Evolutionary conservation across 2,888 invertebrate genomes (phyloP).

Genomic region (Venusia cambrica): DNA sequence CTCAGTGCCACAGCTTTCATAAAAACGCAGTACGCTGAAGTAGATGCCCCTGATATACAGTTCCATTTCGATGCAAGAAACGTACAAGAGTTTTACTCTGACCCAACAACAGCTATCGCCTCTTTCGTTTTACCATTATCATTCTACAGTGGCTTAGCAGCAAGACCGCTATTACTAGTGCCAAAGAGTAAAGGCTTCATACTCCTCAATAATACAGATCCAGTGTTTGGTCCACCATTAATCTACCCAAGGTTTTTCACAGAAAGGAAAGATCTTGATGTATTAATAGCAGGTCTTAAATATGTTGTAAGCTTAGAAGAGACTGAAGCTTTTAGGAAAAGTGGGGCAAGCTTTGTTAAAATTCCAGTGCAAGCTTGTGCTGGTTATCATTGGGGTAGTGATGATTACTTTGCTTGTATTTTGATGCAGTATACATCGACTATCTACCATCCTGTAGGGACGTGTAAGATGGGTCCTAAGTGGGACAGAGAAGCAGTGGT

Average conservation of each 20-base stretch:
- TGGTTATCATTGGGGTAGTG: constrained; percentile 78
- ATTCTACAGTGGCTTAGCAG: constrained; percentile 83
- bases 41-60: constrained; percentile 84
- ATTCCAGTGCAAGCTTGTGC: constrained; percentile 82
- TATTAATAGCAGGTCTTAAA: constrained; percentile 82
- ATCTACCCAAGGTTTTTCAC: constrained; percentile 87
- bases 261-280: constrained; percentile 82
- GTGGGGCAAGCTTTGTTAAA: constrained; percentile 79
- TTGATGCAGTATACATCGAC: constrained; percentile 84
- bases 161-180: constrained; percentile 82
- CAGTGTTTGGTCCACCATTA: constrained; percentile 85
- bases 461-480: constrained; percentile 86
- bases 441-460: constrained; percentile 85
- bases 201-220: constrained; percentile 84
- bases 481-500: constrained; percentile 84
- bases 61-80: constrained; percentile 82
- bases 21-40: constrained; percentile 72
- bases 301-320: constrained; percentile 81
- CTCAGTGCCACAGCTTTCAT: constrained; percentile 82
- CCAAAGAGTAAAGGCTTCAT: constrained; percentile 84
- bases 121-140: constrained; percentile 77
- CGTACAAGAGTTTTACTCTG: constrained; percentile 78
- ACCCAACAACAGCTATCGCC: constrained; percentile 75
- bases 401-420: constrained; percentile 85
- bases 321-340: constrained; percentile 79